These are phyloP conservation scores for Hypomecis atomaria DNA, from an alignment of 2,888 invertebrate genomes.

Conservation along the genomic window DNA sequence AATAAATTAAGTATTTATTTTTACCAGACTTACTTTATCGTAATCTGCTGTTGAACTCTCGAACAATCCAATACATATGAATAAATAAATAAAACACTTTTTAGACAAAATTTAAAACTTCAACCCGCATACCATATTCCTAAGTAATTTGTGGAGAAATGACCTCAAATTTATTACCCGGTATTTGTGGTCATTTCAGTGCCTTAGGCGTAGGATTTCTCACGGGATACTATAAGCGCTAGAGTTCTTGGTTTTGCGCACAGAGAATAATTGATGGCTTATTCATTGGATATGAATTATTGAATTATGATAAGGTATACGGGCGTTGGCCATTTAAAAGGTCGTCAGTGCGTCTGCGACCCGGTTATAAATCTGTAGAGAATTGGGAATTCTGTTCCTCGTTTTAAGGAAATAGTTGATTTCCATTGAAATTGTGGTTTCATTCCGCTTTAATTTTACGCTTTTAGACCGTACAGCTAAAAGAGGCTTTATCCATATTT, in stretches of 20 bases:
- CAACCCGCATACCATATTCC: conserved; percentile 5
- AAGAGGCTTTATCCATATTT: no score
- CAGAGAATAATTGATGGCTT: conserved; percentile 44
- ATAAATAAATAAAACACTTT: background rate
- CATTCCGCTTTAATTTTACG: no score
- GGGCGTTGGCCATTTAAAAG: conserved; percentile 26
- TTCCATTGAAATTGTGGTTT: no score
- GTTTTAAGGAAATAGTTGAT: no score
- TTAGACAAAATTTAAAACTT: background rate
- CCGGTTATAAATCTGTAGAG: background rate
- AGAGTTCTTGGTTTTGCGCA: conserved; percentile 46
- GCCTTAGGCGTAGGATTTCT: conserved; percentile 48
- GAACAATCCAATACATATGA: no score
- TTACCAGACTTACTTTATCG: no score
- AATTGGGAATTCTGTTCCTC: background rate
- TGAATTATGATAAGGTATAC: conserved; percentile 40
- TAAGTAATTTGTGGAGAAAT: conserved; percentile 34
- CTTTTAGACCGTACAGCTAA: no score
- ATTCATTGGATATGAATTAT: conserved; percentile 49
- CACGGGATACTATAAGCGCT: conserved; percentile 46
- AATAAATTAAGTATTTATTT: no score
- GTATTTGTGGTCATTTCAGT: conserved; percentile 24
- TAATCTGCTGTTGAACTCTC: no score
- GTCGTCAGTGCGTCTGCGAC: conserved; percentile 10
- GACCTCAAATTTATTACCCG: conserved; percentile 34